Evolutionary conservation across 1,140 invertebrate species (phyloP).

Genomic region (Pollicipes pollicipes): DNA sequence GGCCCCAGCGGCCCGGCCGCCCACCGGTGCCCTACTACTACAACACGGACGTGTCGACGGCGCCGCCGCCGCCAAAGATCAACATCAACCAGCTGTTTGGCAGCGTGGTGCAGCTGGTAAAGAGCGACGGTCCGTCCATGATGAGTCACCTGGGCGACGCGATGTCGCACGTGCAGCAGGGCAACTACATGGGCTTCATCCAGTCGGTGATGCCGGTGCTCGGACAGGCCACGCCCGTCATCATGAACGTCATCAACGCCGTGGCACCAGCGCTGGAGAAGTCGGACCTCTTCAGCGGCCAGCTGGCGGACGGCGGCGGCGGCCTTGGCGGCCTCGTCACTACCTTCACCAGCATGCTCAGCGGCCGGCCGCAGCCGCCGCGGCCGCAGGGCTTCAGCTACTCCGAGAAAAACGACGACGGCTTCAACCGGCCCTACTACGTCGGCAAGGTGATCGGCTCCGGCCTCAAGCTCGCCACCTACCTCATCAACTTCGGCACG

Average conservation of each 20-base stretch:
- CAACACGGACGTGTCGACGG: neutral
- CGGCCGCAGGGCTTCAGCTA: neutral
- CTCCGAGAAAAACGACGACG: neutral
- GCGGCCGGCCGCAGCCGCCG: neutral
- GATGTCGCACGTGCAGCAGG: neutral
- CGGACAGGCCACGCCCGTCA: neutral
- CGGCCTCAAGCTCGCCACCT: neutral
- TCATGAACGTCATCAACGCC: neutral
- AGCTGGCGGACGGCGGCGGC: neutral
- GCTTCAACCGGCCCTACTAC: neutral
- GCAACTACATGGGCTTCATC: neutral
- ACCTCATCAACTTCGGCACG: neutral
- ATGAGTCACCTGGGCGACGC: neutral
- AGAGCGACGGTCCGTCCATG: neutral
- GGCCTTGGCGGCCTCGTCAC: neutral
- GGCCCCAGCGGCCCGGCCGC: neutral
- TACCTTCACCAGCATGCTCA: neutral
- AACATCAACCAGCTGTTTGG: neutral
- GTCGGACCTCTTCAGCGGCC: neutral
- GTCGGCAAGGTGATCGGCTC: neutral
- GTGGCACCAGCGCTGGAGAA: neutral
- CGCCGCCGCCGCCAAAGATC: neutral
- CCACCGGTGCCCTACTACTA: neutral
- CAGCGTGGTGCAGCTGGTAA: neutral
- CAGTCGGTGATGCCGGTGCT: conserved; percentile 4